Percentiles rank a stretch among this genome's conserved stretches.
Conservation (phyloP, 23 tunicate genomes). For the Diplosoma virens region DNA sequence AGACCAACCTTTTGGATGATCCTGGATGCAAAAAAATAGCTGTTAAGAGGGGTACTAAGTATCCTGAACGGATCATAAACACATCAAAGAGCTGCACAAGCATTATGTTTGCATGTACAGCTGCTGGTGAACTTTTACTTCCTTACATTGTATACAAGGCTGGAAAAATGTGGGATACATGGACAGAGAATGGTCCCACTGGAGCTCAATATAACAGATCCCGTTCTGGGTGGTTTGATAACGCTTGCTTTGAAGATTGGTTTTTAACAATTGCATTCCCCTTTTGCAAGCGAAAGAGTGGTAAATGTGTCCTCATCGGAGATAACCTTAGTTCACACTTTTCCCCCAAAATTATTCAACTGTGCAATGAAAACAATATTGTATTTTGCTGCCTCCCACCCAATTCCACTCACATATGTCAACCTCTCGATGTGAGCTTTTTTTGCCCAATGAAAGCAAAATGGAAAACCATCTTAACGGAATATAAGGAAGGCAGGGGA, state of each 20-base stretch:
- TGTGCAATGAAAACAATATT: slow-evolving; percentile 2
- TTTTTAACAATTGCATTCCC: slow-evolving; percentile 12
- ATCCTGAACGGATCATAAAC: slow-evolving; percentile 25
- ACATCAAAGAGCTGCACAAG: not conserved
- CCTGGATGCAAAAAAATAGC: slow-evolving; percentile 21
- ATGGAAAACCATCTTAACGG: slow-evolving; percentile 3
- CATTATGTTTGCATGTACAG: slow-evolving; percentile 39
- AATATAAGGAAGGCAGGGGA: not conserved
- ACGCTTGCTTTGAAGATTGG: slow-evolving; percentile 34
- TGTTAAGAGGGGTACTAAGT: slow-evolving; percentile 18
- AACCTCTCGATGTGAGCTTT: slow-evolving; percentile 22
- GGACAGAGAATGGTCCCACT: slow-evolving; percentile 29
- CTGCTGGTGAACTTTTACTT: slow-evolving; percentile 22
- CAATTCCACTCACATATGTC: slow-evolving; percentile 12
- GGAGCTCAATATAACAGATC: slow-evolving; percentile 20
- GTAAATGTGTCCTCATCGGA: slow-evolving; percentile 7
- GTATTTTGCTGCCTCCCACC: slow-evolving; percentile 24
- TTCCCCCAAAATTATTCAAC: slow-evolving; percentile 2
- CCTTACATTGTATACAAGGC: slow-evolving; percentile 13
- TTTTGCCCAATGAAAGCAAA: slow-evolving; percentile 22
- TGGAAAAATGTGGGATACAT: slow-evolving; percentile 23
- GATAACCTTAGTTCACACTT: slow-evolving; percentile 23
- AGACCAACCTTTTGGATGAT: slow-evolving; percentile 37
- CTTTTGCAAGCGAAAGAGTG: slow-evolving; percentile 7
- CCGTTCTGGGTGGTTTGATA: slow-evolving; percentile 22